phyloP scores from a whole-genome alignment of 2,797 vertebrate species.

The Anableps anableps region DNA sequence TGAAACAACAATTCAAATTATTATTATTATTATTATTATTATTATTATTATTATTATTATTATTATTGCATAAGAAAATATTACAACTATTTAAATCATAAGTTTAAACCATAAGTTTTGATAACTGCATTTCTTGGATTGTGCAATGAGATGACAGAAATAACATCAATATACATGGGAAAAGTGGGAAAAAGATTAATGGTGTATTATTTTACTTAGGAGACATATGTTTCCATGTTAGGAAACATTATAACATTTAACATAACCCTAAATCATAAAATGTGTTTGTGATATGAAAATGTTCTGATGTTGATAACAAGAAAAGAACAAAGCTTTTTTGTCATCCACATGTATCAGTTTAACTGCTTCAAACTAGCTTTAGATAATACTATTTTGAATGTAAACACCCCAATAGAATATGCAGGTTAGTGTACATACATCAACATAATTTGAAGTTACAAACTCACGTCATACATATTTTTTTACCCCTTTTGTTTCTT shows the following conservation, averaged over 20 bases:
- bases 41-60: not conserved
- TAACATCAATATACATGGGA: slow-evolving; percentile 2
- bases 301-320: not conserved
- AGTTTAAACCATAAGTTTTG: not conserved
- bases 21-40: not conserved
- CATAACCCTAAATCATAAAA: not conserved
- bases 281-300: not conserved
- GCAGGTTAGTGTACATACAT: not conserved
- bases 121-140: slow-evolving; percentile 18
- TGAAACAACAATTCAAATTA: not conserved
- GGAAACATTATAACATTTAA: not conserved
- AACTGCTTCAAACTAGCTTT: not conserved
- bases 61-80: not conserved
- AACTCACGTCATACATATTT: not conserved
- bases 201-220: not conserved
- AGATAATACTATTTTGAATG: not conserved
- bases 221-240: not conserved
- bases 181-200: not conserved
- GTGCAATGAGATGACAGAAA: slow-evolving; percentile 6
- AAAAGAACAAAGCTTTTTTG: not conserved
- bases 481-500: not conserved
- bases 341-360: not conserved
- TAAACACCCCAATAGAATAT: not conserved
- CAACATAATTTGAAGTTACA: not conserved
- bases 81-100: not conserved